Evolutionary conservation across 2,888 invertebrate species (phyloP), one percentile per base, ranked within the genome.

Genomic region (Agrochola lota): DNA sequence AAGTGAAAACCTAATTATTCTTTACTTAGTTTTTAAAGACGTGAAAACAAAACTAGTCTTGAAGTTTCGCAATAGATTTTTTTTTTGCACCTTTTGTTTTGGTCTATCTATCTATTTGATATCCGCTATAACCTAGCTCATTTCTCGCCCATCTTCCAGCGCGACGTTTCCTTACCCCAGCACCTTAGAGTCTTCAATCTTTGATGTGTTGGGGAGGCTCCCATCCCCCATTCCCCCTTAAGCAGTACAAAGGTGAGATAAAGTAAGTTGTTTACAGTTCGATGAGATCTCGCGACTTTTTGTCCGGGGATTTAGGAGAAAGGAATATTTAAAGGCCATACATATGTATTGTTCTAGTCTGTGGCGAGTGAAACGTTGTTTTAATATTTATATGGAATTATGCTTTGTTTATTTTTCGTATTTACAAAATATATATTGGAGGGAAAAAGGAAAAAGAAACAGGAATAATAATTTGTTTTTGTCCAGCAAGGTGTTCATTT

Each of bases 201-300:
- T 93, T 93, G 92, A 93, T 93, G 93, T 91, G 78, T 84, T 71
- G 74, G 89, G 85, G 85, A 66, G 86, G 78, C 66, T 60, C 40
- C 71, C 71, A 43, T 52, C 64, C 71, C 75, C 69, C 64, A 62
- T 59, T 57, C 81, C 62, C 81, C 72, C 26, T 76, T 72, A 74
- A 73, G 43, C 83, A 77, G 73, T 79, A 89, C 90, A 88, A 90
- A 92, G 90, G 91, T 91, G 90, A 91, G 90, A 91, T 92, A 90
- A 91, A 92, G 87, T 91, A 89, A 87, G 86, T 88, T 89, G 90
- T 90, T 90, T 89, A 87, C 89, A 81, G 74, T 87, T 85, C 86
- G 81, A 89, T 89, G 88, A 84, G 84, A 73, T 77, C 79, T 74
- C 71, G 49, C 55, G 81, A 80, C 82, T 84, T 87, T 85, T 87